Evolutionary conservation across 2,797 vertebrate genomes (phyloP).

Genomic region (Cephalopachus bancanus): DNA sequence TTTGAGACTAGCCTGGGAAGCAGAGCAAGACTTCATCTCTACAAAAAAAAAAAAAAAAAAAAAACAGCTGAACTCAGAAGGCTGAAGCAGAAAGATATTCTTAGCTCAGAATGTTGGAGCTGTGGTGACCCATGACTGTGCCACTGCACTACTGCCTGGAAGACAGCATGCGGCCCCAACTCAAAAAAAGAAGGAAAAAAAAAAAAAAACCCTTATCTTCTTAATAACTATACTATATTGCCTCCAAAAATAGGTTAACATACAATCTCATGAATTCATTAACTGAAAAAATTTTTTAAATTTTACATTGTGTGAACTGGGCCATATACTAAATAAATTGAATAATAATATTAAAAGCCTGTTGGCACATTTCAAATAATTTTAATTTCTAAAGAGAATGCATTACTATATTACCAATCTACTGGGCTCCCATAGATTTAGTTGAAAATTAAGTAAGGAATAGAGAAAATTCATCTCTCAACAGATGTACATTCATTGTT

Average conservation of each 20-base stretch:
- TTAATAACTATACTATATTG: not conserved
- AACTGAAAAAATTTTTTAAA: slow-evolving; percentile 15
- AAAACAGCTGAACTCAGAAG: no score
- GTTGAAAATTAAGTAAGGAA: not conserved
- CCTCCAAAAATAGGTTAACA: not conserved
- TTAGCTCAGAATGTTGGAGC: no score
- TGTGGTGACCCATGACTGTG: no score
- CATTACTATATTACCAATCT: not conserved
- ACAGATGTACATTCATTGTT: not conserved
- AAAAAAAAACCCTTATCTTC: not conserved
- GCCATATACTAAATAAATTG: slow-evolving; percentile 17
- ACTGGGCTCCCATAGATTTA: not conserved
- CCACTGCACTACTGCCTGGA: no score
- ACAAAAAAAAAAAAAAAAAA: no score
- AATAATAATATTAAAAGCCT: not conserved
- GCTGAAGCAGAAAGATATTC: no score
- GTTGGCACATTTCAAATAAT: slow-evolving; percentile 38
- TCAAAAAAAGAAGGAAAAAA: no score
- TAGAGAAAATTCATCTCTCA: not conserved
- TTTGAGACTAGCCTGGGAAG: no score
- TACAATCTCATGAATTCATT: not conserved
- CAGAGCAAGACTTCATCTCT: no score
- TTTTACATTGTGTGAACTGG: slow-evolving; percentile 1
- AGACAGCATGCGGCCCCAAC: no score
- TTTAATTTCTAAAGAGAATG: slow-evolving; percentile 21